phyloP scores from a whole-genome alignment of 2,113 vertebrate species.

The Emydura subglobosa region DNA sequence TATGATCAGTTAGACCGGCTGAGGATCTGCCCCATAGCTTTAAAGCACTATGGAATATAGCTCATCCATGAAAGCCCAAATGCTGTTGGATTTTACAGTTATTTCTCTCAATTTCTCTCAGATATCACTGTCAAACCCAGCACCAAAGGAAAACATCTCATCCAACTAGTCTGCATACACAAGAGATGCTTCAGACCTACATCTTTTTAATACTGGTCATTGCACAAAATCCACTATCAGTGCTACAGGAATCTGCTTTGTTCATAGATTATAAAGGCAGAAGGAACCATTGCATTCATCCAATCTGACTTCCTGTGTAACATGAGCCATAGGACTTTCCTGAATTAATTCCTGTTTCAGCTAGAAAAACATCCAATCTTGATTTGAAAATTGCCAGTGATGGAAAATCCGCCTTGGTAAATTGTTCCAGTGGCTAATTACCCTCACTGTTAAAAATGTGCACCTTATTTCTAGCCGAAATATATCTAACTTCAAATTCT shows the following conservation, averaged over 20 bases:
- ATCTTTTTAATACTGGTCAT: not conserved
- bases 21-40: fast-evolving
- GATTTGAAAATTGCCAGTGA: not conserved
- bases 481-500: fast-evolving
- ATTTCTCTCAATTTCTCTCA: not conserved
- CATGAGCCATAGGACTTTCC: no score
- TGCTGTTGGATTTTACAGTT: not conserved
- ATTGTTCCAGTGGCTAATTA: not conserved
- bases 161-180: fast-evolving
- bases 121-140: not conserved
- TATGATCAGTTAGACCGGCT: not conserved
- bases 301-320: fast-evolving
- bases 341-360: fast-evolving
- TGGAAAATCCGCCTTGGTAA: not conserved
- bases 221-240: not conserved
- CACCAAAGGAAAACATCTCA: not conserved
- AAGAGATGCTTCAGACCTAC: not conserved
- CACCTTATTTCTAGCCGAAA: not conserved
- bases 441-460: not conserved
- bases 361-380: not conserved
- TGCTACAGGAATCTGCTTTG: not conserved
- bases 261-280: not conserved
- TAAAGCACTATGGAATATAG: fast-evolving
- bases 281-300: not conserved
- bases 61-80: fast-evolving